phyloP scores from a whole-genome alignment of 2,888 invertebrate species.

The Troides helena region DNA sequence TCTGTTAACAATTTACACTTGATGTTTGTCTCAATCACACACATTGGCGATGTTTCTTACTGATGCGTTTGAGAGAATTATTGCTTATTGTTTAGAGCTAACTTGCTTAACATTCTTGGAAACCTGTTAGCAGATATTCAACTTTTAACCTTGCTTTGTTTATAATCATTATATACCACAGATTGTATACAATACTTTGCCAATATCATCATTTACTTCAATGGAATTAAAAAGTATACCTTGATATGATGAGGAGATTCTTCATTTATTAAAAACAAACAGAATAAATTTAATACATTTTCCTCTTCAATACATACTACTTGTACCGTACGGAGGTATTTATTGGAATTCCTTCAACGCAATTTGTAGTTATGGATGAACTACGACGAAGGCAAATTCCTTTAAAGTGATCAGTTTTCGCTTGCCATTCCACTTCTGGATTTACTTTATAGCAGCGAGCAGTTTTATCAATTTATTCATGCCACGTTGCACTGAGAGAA shows the following conservation, averaged over 20 bases:
- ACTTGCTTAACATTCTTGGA: slow-evolving; percentile 16
- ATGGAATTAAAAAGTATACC: too few relatives aligned
- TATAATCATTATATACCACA: too few relatives aligned
- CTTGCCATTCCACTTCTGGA: slow-evolving; percentile 7
- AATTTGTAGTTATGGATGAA: neutral
- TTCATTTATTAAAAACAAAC: too few relatives aligned
- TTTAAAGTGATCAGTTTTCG: neutral
- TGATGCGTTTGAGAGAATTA: slow-evolving; percentile 18
- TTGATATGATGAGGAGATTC: too few relatives aligned
- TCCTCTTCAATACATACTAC: too few relatives aligned
- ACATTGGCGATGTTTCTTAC: slow-evolving; percentile 11
- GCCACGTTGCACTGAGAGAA: slow-evolving; percentile 13
- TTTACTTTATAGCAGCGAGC: slow-evolving; percentile 9
- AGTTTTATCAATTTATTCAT: slow-evolving; percentile 19
- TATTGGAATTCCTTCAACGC: neutral
- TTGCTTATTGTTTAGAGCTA: slow-evolving; percentile 22
- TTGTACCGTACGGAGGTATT: neutral
- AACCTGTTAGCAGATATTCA: slow-evolving; percentile 13
- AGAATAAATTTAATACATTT: too few relatives aligned
- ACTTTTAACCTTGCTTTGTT: neutral
- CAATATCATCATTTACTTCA: too few relatives aligned
- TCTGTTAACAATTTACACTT: slow-evolving; percentile 26
- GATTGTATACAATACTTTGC: too few relatives aligned
- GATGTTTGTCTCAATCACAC: slow-evolving; percentile 12
- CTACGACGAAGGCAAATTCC: neutral